Base-by-base conservation (phyloP, 2,888 invertebrate species). In the Trachelus stipa region DNA sequence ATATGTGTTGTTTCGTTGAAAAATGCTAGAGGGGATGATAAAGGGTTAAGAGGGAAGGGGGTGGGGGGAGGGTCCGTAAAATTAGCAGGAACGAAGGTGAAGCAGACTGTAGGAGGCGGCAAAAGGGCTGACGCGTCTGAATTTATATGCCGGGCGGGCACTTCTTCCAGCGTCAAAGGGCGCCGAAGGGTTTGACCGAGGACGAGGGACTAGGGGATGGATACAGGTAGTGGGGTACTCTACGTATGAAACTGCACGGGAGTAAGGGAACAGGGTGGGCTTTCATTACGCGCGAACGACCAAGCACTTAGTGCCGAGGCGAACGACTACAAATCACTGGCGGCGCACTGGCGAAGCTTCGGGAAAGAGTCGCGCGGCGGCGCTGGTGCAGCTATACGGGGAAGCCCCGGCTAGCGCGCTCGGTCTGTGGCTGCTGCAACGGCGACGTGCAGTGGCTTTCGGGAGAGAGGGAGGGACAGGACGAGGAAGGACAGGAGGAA, bases 271-370 rank as follows among this genome's bases (percentile, higher is more conserved):
- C 56, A 56, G 56, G 56, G 56, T 23, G 34, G 74, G 74, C 30
- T 74, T 74, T 74, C 74, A 74, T 74, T 74, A 74, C 34, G 35
- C 37, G 74, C 35, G 35, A 74, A 33, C 74, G 33, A 35, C 74
- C 31, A 11, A 74, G 74, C 74, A 74, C 74, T 74, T 74, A 74
- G 74, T 35, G 35, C 30, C 9, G 34, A 11, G n/a, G 74, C 74
- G 34, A 35, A 34, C 33, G 74, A 35, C 74, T 34, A 74, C 74
- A 74, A 74, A 74, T 74, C 74, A 74, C 74, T 34, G 71, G 71
- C 23, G 71, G 71, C 71, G 31, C 71, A 12, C 31, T 12, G 71
- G 3, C 31, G 34, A 31, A 31, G 71, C 33, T 71, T 33, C 71
- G 71, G 15, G 71, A 31, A 71, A 33, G 1, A 71, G 9, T 71